Base-by-base conservation (phyloP, 2,888 invertebrate species). In the Carabus problematicus region DNA sequence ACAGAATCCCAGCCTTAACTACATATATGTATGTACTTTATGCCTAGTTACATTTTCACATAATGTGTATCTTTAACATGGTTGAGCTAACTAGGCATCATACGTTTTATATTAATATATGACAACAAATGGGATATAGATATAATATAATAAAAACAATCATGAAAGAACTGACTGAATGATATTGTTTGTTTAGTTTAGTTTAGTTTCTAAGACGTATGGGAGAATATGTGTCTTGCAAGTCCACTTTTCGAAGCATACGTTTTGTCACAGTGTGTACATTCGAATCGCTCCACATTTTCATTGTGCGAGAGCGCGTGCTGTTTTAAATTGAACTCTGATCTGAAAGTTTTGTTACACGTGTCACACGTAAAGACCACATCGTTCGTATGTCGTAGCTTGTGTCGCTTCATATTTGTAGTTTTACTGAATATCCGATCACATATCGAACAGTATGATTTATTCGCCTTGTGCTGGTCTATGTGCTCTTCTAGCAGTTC, bases 11-110 rank as follows among this genome's bases (percentile, higher is more conserved):
- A 43, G 40, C 14, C 54, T 64, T n/a, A 42, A 9, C 4, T 16
- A 54, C 7, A 40, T n/a, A 12, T 55, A 66, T 3, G 45, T 43
- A 39, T 67, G 49, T 4, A 45, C 12, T 59, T 59, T 67, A 39
- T 67, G 29, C 29, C 29, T 29, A 29, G 29, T 29, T 29, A 29
- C 29, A 29, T 29, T n/a, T n/a, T n/a, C 29, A 29, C 6, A 3
- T 29, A 29, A 29, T 29, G n/a, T n/a, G n/a, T n/a, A n/a, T n/a
- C n/a, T n/a, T n/a, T n/a, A n/a, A n/a, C n/a, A 29, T 6, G 29
- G 29, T n/a, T 29, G 29, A 29, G 29, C 6, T 29, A 29, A 29
- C 29, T 29, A 29, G 29, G 29, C 29, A 29, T 29, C 2, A 29
- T 29, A 29, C 2, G 6, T 29, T n/a, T 29, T 29, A 29, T 29